These are phyloP conservation scores for Buphagus erythrorhynchus DNA, from an alignment of 2,797 vertebrate species.

Conservation along the genomic window DNA sequence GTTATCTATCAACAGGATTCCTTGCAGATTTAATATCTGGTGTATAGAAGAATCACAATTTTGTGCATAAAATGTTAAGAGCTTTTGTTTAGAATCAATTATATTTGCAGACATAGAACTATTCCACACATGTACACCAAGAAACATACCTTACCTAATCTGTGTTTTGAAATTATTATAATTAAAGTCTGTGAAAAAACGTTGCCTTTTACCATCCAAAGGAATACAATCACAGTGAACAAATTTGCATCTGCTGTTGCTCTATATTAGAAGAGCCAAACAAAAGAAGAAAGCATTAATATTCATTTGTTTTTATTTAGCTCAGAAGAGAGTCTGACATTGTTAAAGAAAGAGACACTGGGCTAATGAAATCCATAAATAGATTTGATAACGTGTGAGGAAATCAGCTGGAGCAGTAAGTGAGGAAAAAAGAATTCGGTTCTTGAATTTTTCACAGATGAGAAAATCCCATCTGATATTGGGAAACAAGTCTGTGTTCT, in stretches of 20 bases:
- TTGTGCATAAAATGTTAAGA: not conserved
- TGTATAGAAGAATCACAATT: not conserved
- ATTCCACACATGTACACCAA: not conserved
- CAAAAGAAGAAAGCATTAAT: conserved; percentile 17
- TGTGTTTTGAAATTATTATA: not conserved
- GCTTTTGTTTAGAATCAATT: not conserved
- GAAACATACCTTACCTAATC: not conserved
- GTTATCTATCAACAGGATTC: not conserved
- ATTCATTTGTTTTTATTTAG: conserved; percentile 44
- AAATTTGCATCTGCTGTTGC: not conserved
- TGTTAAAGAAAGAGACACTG: not conserved
- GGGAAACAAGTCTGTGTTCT: not conserved
- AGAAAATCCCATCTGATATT: not conserved
- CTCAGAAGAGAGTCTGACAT: not conserved
- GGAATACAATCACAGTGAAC: not conserved
- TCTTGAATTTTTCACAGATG: not conserved
- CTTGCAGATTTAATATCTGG: not conserved
- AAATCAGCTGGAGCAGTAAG: conserved; percentile 5
- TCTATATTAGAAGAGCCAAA: not conserved
- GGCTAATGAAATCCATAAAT: conserved; percentile 33
- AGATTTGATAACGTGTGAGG: not conserved
- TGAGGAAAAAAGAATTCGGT: not conserved
- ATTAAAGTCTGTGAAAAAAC: not conserved
- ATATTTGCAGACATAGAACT: not conserved
- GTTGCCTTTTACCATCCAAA: not conserved